Evolutionary conservation across 2,888 invertebrate genomes (phyloP).

Genomic region (Parascotia fuliginaria): DNA sequence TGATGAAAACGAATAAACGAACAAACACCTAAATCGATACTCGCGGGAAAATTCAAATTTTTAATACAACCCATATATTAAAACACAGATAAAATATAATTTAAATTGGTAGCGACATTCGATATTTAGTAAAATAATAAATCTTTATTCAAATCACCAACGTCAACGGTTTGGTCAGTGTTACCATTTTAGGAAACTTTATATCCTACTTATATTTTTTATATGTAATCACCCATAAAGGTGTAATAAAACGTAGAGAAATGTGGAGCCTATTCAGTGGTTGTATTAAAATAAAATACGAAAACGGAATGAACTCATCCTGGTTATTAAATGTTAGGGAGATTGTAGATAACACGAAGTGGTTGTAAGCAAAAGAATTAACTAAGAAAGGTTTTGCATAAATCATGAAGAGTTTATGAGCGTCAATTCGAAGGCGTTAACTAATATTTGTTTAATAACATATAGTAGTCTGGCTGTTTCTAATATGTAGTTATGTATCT

Average conservation of each 20-base stretch:
- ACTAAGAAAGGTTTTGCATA: neutral
- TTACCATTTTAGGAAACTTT: conserved; percentile 38
- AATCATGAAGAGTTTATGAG: too few relatives aligned
- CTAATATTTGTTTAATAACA: too few relatives aligned
- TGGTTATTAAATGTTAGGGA: conserved; percentile 26
- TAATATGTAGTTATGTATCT: too few relatives aligned
- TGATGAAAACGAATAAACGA: too few relatives aligned
- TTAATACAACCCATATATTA: neutral
- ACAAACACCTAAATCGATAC: neutral
- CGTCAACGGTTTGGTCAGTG: conserved; percentile 26
- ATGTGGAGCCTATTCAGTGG: conserved; percentile 32
- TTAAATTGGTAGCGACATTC: conserved; percentile 12
- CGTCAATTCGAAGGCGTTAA: too few relatives aligned
- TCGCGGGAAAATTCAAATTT: neutral
- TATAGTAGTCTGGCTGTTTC: too few relatives aligned
- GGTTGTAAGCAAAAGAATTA: too few relatives aligned
- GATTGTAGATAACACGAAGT: conserved; percentile 2
- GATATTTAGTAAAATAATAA: conserved; percentile 20
- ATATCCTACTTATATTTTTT: conserved; percentile 25
- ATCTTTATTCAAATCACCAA: conserved; percentile 30
- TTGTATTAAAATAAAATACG: conserved; percentile 39
- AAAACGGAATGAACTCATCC: conserved; percentile 39
- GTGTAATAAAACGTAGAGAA: conserved; percentile 29
- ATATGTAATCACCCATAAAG: conserved; percentile 37
- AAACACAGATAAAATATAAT: neutral